These are phyloP conservation scores for Calliopsis andreniformis DNA, from an alignment of 1,140 invertebrate genomes.

Conservation along the genomic window DNA sequence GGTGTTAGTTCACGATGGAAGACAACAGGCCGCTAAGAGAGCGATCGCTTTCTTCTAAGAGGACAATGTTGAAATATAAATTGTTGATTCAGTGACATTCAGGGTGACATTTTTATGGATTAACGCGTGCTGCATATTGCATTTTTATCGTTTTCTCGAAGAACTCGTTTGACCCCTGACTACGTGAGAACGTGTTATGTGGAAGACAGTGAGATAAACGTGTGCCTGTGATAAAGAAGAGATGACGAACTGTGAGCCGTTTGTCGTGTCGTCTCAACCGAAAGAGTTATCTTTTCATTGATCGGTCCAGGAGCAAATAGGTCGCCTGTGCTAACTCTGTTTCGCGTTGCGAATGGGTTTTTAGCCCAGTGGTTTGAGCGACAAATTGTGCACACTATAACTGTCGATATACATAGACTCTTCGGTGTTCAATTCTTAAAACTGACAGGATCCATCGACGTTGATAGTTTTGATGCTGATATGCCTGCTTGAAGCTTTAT, in stretches of 20 bases:
- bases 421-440: neutral
- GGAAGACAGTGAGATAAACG: neutral
- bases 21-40: conserved; percentile 56
- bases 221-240: neutral
- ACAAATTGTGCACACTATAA: neutral
- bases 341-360: neutral
- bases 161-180: no score
- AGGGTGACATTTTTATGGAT: neutral
- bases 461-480: neutral
- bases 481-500: neutral
- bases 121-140: no score
- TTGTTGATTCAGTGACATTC: conserved; percentile 57
- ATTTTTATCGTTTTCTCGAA: no score
- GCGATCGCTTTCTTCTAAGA: conserved; percentile 63
- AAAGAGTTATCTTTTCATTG: conserved; percentile 58
- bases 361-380: neutral
- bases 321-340: conserved; percentile 24
- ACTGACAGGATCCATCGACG: conserved; percentile 4
- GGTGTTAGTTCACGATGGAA: conserved; percentile 63
- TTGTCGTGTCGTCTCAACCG: conserved; percentile 29
- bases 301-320: conserved; percentile 59
- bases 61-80: conserved; percentile 64
- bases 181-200: neutral
- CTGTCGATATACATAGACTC: neutral
- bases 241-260: conserved; percentile 24